These are phyloP conservation scores for Strigops habroptila DNA, from an alignment of 2,113 vertebrate genomes.

Conservation along the genomic window DNA sequence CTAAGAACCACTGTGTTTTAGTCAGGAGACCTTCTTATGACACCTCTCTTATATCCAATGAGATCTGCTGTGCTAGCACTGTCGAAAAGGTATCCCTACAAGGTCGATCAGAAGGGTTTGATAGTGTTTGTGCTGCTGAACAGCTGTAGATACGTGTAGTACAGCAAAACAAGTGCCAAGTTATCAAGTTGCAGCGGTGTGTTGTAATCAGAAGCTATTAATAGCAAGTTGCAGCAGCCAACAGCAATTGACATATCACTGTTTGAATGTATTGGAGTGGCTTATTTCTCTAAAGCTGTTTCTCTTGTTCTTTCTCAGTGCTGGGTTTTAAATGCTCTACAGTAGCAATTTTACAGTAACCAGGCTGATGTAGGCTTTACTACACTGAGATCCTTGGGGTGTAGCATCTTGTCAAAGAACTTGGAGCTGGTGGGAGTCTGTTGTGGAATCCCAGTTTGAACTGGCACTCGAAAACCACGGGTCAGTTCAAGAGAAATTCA, in stretches of 20 bases:
- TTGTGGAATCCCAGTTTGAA: background rate
- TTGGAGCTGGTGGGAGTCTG: background rate
- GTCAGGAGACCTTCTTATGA: background rate
- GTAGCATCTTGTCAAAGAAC: accelerated
- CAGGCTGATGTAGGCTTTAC: background rate
- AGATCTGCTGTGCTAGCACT: background rate
- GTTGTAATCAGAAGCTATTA: background rate
- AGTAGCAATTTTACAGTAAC: background rate
- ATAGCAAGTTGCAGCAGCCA: background rate
- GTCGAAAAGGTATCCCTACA: background rate
- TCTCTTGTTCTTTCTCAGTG: background rate
- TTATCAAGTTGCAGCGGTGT: background rate
- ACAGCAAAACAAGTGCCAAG: background rate
- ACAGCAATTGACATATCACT: background rate
- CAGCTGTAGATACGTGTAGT: background rate
- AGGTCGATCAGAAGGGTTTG: accelerated
- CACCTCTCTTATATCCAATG: accelerated
- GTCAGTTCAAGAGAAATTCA: background rate
- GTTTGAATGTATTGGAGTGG: background rate
- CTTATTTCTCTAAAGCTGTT: background rate
- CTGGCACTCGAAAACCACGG: background rate
- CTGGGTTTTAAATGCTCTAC: background rate
- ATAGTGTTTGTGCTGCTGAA: background rate
- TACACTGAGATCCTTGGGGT: accelerated
- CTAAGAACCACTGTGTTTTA: too few relatives aligned